Percentiles rank a stretch among this genome's conserved stretches.
Conservation (phyloP, 2,888 invertebrate species). For the Drosophila picticornis region DNA sequence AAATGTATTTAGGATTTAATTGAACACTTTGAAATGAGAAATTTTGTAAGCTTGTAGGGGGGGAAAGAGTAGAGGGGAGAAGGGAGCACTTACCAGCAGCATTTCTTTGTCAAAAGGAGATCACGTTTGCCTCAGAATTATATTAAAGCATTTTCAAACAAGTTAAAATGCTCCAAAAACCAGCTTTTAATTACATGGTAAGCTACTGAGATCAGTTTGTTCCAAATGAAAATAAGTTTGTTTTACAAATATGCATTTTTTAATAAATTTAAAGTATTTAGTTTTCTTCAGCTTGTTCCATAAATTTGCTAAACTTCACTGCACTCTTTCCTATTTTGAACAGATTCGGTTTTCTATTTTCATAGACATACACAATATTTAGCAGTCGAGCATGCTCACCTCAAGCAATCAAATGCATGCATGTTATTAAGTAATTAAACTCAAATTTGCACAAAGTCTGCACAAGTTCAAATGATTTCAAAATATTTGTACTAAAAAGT, state of each 20-base stretch:
- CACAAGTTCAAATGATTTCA: background rate
- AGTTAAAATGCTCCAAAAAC: background rate
- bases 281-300: background rate
- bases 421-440: background rate
- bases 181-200: background rate
- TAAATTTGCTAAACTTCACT: background rate
- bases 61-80: background rate
- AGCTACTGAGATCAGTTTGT: too few relatives aligned
- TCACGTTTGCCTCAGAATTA: background rate
- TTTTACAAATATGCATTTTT: background rate
- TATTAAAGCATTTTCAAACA: background rate
- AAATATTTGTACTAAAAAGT: background rate
- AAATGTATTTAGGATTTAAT: conserved; percentile 10
- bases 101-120: background rate
- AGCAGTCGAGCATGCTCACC: background rate
- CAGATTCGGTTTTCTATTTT: background rate
- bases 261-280: background rate
- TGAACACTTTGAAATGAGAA: background rate
- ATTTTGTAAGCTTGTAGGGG: background rate
- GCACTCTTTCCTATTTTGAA: background rate
- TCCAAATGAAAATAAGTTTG: background rate
- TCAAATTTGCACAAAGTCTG: background rate
- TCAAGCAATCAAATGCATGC: background rate
- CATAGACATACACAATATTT: background rate
- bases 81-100: background rate